Evolutionary conservation across 1,140 invertebrate species (phyloP), one percentile per base, ranked within the genome.

Genomic region (Ephestia elutella): DNA sequence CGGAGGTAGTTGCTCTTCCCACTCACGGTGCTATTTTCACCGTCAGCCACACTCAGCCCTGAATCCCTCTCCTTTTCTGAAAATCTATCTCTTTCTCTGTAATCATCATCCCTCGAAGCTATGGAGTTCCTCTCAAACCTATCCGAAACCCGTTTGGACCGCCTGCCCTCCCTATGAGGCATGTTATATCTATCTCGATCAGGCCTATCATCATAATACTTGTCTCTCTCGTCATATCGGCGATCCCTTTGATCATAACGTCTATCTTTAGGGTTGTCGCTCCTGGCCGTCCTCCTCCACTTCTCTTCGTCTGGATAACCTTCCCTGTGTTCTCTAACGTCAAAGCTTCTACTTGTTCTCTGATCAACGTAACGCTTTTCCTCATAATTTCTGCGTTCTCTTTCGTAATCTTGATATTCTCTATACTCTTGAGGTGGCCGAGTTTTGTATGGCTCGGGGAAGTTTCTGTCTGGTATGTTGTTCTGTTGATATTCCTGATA

Each of bases 31-130:
- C 82, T 85, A 5, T 75, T 80, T 49, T 82, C 80, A 13, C 78
- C 79, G 53, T 87, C 83, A 4, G 79, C 84, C 8, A 79, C 80
- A 55, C 84, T 87, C 8, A 85, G 55, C 0, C 80, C 84, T 17
- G 82, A 85, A 68, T 84, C 81, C 55, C 76, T 66, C 60, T 82
- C 84, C 56, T 70, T 68, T 18, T 86, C 82, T 4, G 78, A 82
- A 58, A 64, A 85, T 56, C 76, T 75, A 7, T 66, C 63, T 53
- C 55, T 50, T n/a, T 71, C 66, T 28, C 62, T 66, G 25, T 70
- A 80, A 32, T 86, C 80, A 0, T 81, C 80, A 25, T 87, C 84
- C 51, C 72, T 73, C 0, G 82, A 87, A 0, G 57, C 70, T 25
- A 78, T 25, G 0, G 85, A 87, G 55, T 61, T 71, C 54, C 78